These are phyloP conservation scores for Eueides isabella DNA, from an alignment of 1,140 invertebrate genomes.

Conservation along the genomic window DNA sequence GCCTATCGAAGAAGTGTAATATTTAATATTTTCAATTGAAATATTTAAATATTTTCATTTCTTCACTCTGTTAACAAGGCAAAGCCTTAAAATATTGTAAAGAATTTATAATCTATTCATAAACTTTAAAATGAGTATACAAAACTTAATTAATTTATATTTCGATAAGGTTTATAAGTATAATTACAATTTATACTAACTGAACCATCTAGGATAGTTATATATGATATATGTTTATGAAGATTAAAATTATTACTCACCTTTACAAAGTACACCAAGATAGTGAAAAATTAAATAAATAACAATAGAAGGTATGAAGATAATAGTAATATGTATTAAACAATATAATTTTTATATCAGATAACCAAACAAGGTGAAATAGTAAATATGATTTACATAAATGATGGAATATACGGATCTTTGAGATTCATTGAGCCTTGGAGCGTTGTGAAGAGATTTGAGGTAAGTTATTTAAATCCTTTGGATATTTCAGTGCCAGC, in stretches of 20 bases:
- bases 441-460: conserved; percentile 51
- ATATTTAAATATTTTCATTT: too few species aligned
- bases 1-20: too few species aligned
- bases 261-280: neutral
- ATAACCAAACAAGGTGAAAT: conserved; percentile 40
- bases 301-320: neutral
- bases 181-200: neutral
- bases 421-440: conserved; percentile 51
- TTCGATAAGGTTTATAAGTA: too few species aligned
- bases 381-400: conserved; percentile 55
- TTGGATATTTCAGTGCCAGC: neutral
- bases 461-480: conserved; percentile 31
- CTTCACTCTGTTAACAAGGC: too few species aligned
- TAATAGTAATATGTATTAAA: neutral
- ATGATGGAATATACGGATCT: conserved; percentile 55
- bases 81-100: too few species aligned
- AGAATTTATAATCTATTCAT: too few species aligned
- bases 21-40: too few species aligned
- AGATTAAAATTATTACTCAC: neutral
- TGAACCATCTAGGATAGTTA: neutral
- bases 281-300: neutral
- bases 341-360: conserved; percentile 33
- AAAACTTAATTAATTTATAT: too few species aligned
- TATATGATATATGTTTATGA: neutral
- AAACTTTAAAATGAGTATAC: too few species aligned